Base-by-base conservation (phyloP, 1,140 invertebrate species). In the Drosophila rufa region DNA sequence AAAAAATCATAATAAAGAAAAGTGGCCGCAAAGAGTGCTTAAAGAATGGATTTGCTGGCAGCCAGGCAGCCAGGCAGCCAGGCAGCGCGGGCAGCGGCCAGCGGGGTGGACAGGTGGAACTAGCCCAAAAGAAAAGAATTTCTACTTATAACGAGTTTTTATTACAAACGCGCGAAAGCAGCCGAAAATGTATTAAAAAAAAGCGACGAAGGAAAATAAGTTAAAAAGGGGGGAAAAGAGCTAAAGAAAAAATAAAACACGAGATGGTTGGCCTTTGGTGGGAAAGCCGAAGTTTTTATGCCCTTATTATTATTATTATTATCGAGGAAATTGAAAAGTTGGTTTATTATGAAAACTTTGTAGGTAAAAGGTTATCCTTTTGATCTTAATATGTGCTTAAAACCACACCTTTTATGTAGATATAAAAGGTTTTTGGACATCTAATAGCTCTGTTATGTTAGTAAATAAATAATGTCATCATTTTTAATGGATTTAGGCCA, bases 61-160 rank as follows among this genome's bases (percentile, higher is more conserved):
- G 30, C 25, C 45, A 55, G 51, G 14, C 17, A n/a, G 50, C 45
- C 6, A 55, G 51, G 14, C 17, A n/a, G 43, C 59, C 0, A 19
- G 36, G 60, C 36, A 46, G 42, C 22, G 22, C 8, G 59, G 51
- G 14, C 14, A 22, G 50, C 61, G 30, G 38, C 57, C 36, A 46
- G 42, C 30, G 17, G 15, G 30, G 45, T 38, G 30, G 22, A 58
- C 48, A 56, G 25, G 48, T 43, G 30, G 30, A 84, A 68, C 58
- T 71, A 71, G 73, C 75, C 80, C 60, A 82, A 73, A 80, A 74
- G 75, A 67, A 71, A 89, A 89, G 84, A 89, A 89, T 90, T 89
- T 89, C 84, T 89, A 87, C 84, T 87, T 87, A 87, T 87, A 87
- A 89, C 84, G 84, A 87, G 84, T 87, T 87, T 87, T 87, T 87